Base-by-base conservation (phyloP, 2,113 vertebrate species). In the Cranoglanis bouderius region DNA sequence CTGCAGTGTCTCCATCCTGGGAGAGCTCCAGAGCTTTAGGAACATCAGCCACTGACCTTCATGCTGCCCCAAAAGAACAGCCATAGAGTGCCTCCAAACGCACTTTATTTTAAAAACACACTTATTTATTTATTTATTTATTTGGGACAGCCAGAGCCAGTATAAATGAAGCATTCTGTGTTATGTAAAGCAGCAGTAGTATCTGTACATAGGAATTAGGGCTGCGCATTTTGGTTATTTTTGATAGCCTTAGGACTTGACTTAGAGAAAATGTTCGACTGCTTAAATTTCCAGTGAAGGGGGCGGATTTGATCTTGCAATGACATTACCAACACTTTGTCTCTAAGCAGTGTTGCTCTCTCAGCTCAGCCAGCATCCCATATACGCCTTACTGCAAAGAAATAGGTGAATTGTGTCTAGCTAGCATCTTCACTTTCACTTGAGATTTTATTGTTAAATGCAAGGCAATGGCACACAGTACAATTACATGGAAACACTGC, bases 1-100 rank as follows among this genome's bases (percentile, higher is more conserved):
- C 87, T 91, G 86, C 89, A 89, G 61, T 38, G 72, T 87, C 91
- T 53, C 74, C 1, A 85, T 6, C 89, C 89, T 89, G 63, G 49
- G 86, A 89, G 85, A 92, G 89, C 92, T 86, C 85, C 74, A 89
- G 84, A 92, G 90, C 92, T 87, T 89, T 78, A 85, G 74, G 83
- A 91, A 92, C 90, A 93, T 95, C 93, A 91, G 84, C 93, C 89
- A 61, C 91, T 87, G 67, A 84, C 89, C 61, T 51, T 81, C 85
- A 46, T 12, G 29, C 75, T 29, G 46, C 63, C 84, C 9, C 49
- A 72, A 21, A 0, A 5, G 61, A 65, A 46, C 14, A 85, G 61
- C 38, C 59, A 84, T 61, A 85, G 18, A 32, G 61, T 35, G 43
- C 63, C 46, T 85, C 16, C 24, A 63, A 65, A 46, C 32, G n/a